Evolutionary conservation across 2,888 invertebrate genomes (phyloP).

Genomic region (Coecobrya sp.): DNA sequence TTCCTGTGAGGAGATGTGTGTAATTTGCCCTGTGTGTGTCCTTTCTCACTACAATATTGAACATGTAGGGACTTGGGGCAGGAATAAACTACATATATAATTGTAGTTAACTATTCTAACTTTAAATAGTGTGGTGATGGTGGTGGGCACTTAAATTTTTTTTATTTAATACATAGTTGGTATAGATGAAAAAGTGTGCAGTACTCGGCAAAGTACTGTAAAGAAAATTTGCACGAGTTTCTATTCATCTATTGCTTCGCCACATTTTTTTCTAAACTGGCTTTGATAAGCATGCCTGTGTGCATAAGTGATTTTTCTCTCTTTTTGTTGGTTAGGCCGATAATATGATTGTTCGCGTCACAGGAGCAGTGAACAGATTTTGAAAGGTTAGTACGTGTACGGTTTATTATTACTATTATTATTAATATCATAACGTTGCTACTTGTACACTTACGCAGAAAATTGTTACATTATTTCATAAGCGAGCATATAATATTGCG

Average conservation of each 20-base stretch:
- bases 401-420: not conserved
- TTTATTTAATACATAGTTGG: not conserved
- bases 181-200: not conserved
- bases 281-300: not conserved
- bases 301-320: constrained; percentile 27
- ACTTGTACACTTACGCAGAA: not conserved
- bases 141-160: constrained; percentile 8
- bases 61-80: not conserved
- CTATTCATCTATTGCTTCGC: not conserved
- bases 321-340: not conserved
- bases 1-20: constrained; percentile 21
- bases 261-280: constrained; percentile 1
- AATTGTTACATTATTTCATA: not conserved
- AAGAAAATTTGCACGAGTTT: not conserved
- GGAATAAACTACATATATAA: not conserved
- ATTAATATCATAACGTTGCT: not conserved
- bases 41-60: not conserved
- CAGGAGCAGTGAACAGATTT: not conserved
- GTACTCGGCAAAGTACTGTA: not conserved
- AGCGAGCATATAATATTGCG: not conserved
- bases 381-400: constrained; percentile 27
- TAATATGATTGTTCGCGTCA: not conserved
- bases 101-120: constrained; percentile 3
- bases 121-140: not conserved
- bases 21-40: not conserved